Evolutionary conservation across 2,888 invertebrate genomes (phyloP).

Genomic region (Clitarchus hookeri): DNA sequence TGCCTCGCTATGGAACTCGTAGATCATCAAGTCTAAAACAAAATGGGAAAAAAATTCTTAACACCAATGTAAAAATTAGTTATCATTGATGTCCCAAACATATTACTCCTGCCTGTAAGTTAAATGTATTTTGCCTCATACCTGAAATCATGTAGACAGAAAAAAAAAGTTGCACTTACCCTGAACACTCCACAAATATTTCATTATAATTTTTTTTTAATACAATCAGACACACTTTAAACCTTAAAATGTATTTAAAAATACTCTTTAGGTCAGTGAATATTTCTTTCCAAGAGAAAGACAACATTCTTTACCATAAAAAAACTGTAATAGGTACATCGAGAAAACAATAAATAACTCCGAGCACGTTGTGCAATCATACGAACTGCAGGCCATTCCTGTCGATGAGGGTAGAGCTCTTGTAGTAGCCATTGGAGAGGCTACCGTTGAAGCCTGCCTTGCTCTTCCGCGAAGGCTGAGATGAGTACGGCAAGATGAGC

Average conservation of each 20-base stretch:
- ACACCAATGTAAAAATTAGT: too few relatives aligned
- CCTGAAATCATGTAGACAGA: too few relatives aligned
- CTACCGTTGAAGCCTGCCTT: constrained; percentile 32
- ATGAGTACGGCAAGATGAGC: constrained; percentile 59
- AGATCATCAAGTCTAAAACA: too few relatives aligned
- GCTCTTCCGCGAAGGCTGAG: constrained; percentile 41
- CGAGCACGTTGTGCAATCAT: background rate
- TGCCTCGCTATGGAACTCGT: too few relatives aligned
- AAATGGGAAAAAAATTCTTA: too few relatives aligned
- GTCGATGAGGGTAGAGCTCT: background rate
- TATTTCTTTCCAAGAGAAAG: constrained; percentile 6
- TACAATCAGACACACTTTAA: background rate
- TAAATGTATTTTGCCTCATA: too few relatives aligned
- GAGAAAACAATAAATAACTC: constrained; percentile 28
- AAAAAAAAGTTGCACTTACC: too few relatives aligned
- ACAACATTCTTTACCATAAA: constrained; percentile 18
- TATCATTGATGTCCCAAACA: too few relatives aligned
- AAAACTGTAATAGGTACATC: background rate
- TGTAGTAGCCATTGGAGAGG: constrained; percentile 26
- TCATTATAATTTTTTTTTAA: background rate
- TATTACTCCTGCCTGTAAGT: too few relatives aligned
- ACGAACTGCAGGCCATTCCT: constrained; percentile 17
- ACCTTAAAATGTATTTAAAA: background rate
- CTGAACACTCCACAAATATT: too few relatives aligned
- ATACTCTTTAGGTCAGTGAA: background rate